Percentiles rank a stretch among this genome's conserved stretches.
These are phyloP conservation scores for Drosophila repletoides DNA, from an alignment of 1,140 invertebrate species.

Conservation along the genomic window DNA sequence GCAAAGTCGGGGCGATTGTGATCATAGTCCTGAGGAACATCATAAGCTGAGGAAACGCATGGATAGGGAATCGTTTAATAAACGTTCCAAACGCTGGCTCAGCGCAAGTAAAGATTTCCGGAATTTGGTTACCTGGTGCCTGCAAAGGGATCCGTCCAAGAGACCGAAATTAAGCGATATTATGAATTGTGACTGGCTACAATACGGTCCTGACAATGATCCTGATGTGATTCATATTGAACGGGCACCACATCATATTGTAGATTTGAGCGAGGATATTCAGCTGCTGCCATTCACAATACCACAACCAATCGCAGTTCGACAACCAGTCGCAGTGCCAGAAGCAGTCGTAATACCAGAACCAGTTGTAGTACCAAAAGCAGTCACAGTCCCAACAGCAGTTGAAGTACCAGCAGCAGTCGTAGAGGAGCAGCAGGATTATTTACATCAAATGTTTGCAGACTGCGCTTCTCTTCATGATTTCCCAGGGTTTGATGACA, in stretches of 20 bases:
- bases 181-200: conserved; percentile 87
- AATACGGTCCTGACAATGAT: conserved; percentile 6
- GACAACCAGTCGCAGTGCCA: not conserved
- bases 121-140: conserved; percentile 88
- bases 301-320: not conserved
- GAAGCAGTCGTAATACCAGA: too few species aligned
- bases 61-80: conserved; percentile 55
- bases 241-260: conserved; percentile 23
- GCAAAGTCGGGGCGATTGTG: conserved; percentile 60
- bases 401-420: too few species aligned
- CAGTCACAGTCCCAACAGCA: too few species aligned
- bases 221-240: conserved; percentile 45
- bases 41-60: conserved; percentile 55
- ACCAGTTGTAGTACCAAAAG: too few species aligned
- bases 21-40: conserved; percentile 35
- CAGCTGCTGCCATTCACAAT: conserved; percentile 12
- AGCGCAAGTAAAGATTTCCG: conserved; percentile 88
- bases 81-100: conserved; percentile 85
- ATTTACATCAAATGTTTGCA: too few species aligned
- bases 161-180: conserved; percentile 88
- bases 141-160: conserved; percentile 89
- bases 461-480: conserved; percentile 22
- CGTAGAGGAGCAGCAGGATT: too few species aligned
- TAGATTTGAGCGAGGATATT: conserved; percentile 58
- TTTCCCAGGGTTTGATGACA: conserved; percentile 61